A percentile compares a stretch with the other conserved stretches of the same genome.
Evolutionary conservation across 2,113 vertebrate genomes (phyloP).

Genomic region (Bambusicola thoracicus): DNA sequence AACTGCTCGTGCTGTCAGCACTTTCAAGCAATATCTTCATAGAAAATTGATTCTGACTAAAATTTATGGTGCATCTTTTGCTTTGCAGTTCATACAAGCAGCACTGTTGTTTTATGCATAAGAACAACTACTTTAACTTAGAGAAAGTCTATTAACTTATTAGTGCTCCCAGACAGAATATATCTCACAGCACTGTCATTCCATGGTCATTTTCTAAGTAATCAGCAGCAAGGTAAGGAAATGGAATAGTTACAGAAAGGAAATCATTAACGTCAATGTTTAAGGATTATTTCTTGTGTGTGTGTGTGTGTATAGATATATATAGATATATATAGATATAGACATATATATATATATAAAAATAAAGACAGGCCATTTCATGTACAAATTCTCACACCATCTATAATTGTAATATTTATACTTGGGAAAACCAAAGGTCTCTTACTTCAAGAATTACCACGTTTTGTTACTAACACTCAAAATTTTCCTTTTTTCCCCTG

Average conservation of each 20-base stretch:
- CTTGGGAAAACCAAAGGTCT: not conserved
- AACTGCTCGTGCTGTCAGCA: not conserved
- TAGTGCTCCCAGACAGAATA: not conserved
- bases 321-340: not conserved
- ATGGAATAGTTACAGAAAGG: not conserved
- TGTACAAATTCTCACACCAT: not conserved
- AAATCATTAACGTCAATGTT: not conserved
- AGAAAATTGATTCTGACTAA: not conserved
- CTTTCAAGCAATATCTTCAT: not conserved
- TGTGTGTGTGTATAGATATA: too few species aligned
- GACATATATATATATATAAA: not conserved
- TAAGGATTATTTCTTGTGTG: not conserved
- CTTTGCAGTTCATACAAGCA: not conserved
- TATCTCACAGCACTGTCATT: not conserved
- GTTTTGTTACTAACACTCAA: not conserved
- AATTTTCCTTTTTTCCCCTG: too few species aligned
- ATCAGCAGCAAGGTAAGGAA: not conserved
- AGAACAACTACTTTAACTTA: not conserved
- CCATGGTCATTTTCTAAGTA: not conserved
- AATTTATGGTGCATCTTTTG: not conserved
- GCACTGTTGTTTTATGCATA: accelerated
- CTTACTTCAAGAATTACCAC: not conserved
- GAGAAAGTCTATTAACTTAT: not conserved
- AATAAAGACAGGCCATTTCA: not conserved
- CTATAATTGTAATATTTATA: not conserved